These are phyloP conservation scores for Phylloscopus trochiloides DNA, from an alignment of 2,113 vertebrate species.

Conservation along the genomic window DNA sequence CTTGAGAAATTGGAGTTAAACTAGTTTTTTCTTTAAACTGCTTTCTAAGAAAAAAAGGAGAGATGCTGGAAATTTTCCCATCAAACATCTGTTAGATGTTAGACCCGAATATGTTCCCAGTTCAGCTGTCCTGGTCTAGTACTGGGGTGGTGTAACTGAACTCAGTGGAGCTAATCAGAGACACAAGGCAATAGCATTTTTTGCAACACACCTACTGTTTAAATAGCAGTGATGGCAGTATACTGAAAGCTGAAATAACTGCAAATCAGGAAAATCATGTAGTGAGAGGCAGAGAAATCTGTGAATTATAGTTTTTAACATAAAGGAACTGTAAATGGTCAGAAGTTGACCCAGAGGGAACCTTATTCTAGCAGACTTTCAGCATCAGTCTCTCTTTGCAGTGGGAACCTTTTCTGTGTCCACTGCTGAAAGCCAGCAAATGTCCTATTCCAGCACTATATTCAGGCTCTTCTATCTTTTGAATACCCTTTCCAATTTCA, in stretches of 20 bases:
- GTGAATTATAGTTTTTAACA: not conserved
- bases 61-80: slow-evolving; percentile 48
- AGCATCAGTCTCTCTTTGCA: not conserved
- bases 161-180: slow-evolving; percentile 3
- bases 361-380: not conserved
- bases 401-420: not conserved
- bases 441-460: not conserved
- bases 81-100: slow-evolving; percentile 52
- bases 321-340: not conserved
- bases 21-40: not conserved
- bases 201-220: not conserved
- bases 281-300: not conserved
- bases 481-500: not conserved
- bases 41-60: slow-evolving; percentile 61
- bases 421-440: not conserved
- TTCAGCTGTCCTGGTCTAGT: slow-evolving; percentile 40
- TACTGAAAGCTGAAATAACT: not conserved
- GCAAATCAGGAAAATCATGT: not conserved
- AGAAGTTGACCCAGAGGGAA: not conserved
- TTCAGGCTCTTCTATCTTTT: not conserved
- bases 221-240: not conserved
- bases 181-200: slow-evolving; percentile 5
- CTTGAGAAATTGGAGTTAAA: slow-evolving; percentile 30
- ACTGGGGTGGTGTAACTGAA: slow-evolving; percentile 17
- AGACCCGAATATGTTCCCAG: slow-evolving; percentile 53